Base-by-base conservation (phyloP, 2,888 invertebrate genomes). In the Archips xylosteana region DNA sequence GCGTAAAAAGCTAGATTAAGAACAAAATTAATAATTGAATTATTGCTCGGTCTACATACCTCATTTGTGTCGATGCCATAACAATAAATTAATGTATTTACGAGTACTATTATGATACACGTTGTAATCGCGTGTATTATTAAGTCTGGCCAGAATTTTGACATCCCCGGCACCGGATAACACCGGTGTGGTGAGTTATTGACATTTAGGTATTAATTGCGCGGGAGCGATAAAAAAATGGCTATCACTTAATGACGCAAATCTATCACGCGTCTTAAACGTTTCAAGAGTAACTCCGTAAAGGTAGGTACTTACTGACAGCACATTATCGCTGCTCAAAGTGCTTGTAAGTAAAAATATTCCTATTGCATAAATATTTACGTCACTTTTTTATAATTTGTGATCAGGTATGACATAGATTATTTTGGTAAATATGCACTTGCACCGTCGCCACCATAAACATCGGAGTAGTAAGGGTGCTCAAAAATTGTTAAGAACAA, bases 231-330 rank as follows among this genome's bases (percentile, higher is more conserved):
- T 71, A 71, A 71, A 65, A 65, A 65, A 15, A 61, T 60, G 61
- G n/a, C 70, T 73, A 75, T 75, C 72, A 57, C 59, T 68, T 64
- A 12, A 65, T 75, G 75, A 75, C 73, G 73, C 69, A 70, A 69
- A 39, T 60, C 71, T 75, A 72, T 75, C 75, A 75, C 70, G 75
- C 70, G 51, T 13, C 60, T 15, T 49, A 47, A 66, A 54, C 57
- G 68, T 71, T 71, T 23, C 60, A 42, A 64, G 49, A 49, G 34
- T 36, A 51, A 65, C 32, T 67, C 54, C 54, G 54, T 67, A 57
- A 15, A 54, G 34, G 15, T 67, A 66, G 57, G 57, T 57, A 42
- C 39, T 66, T 57, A 42, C 15, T 66, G 8, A 12, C 10, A 1
- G 8, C 45, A 45, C n/a, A 57, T 57, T 65, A 65, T 65, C 64